Conservation (phyloP, 2,797 vertebrate genomes). For the Takifugu ocellatus region DNA sequence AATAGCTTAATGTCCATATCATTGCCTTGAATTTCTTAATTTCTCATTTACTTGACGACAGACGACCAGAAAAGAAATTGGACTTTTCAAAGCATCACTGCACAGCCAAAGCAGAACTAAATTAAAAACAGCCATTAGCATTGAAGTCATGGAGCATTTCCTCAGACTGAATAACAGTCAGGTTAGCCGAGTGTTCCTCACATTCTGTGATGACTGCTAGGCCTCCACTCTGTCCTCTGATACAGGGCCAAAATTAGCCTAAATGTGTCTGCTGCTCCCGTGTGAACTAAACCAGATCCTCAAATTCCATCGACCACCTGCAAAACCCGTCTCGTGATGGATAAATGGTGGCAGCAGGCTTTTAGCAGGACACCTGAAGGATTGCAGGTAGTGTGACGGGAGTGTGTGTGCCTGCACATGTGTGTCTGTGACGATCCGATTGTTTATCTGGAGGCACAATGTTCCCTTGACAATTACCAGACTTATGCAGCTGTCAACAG, state of each 20-base stretch:
- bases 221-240: constrained; percentile 28
- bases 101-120: constrained; percentile 46
- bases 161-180: constrained; percentile 62
- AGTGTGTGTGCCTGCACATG: constrained; percentile 6
- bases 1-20: constrained; percentile 17
- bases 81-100: constrained; percentile 39
- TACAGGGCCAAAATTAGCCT: constrained; percentile 47
- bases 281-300: constrained; percentile 55
- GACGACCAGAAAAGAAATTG: constrained; percentile 44
- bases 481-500: constrained; percentile 40
- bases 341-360: constrained; percentile 59
- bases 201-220: constrained; percentile 39
- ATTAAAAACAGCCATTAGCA: constrained; percentile 36
- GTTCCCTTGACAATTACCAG: constrained; percentile 34
- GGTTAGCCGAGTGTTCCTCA: constrained; percentile 42
- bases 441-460: constrained; percentile 27
- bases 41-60: constrained; percentile 14
- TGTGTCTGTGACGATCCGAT: constrained; percentile 27
- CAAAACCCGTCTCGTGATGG: constrained; percentile 51
- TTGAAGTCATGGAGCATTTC: constrained; percentile 39
- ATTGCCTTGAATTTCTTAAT: constrained; percentile 27
- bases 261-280: constrained; percentile 55
- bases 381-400: constrained; percentile 32
- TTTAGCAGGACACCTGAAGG: constrained; percentile 55
- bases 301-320: constrained; percentile 54